Conservation (phyloP, 2,797 vertebrate species). For the Gymnocypris eckloni region DNA sequence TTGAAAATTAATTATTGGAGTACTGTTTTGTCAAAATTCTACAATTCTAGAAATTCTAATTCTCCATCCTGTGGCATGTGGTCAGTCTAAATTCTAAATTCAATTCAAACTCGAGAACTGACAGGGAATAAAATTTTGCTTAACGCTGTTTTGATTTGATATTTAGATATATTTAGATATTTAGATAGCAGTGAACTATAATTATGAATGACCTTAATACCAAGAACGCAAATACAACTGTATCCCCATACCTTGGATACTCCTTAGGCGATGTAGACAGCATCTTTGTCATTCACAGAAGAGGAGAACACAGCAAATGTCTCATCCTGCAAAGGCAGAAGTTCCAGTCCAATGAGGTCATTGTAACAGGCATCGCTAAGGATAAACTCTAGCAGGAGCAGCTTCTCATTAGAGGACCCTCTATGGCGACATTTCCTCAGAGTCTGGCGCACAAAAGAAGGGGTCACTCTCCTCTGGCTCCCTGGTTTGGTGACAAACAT, state of each 20-base stretch:
- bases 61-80: background rate
- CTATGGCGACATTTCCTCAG: slow-evolving; percentile 86
- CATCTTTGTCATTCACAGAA: slow-evolving; percentile 90
- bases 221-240: background rate
- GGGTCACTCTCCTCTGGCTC: slow-evolving; percentile 86
- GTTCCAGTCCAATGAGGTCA: slow-evolving; percentile 94
- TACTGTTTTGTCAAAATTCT: background rate
- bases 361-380: slow-evolving; percentile 89
- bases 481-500: slow-evolving; percentile 67
- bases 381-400: slow-evolving; percentile 89
- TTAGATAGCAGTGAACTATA: background rate
- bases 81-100: background rate
- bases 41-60: too few relatives aligned
- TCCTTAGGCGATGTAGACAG: slow-evolving; percentile 90
- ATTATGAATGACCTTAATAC: background rate
- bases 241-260: slow-evolving; percentile 84
- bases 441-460: slow-evolving; percentile 86
- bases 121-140: background rate
- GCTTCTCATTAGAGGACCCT: slow-evolving; percentile 84
- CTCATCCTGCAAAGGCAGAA: slow-evolving; percentile 91
- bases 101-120: background rate
- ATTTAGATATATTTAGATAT: background rate
- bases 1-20: background rate
- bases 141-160: background rate
- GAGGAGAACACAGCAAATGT: slow-evolving; percentile 90